These are phyloP conservation scores for Opisthograptis luteolata DNA, from an alignment of 2,888 invertebrate genomes.

Conservation along the genomic window DNA sequence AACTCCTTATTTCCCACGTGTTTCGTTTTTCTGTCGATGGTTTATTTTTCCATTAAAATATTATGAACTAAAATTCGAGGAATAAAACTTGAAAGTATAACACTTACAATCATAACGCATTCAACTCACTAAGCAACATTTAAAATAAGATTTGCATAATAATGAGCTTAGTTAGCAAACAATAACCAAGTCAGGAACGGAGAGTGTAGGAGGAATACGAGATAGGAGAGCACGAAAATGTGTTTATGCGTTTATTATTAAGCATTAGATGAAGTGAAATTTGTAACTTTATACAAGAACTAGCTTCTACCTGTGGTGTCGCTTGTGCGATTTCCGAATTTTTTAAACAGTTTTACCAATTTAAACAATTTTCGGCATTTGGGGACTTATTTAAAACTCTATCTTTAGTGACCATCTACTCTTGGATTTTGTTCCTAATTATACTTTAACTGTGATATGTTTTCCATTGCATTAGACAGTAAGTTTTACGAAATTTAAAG, in stretches of 20 bases:
- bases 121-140: slow-evolving; percentile 21
- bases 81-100: neutral
- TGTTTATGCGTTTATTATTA: slow-evolving; percentile 26
- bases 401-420: no score
- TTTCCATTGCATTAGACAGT: no score
- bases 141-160: slow-evolving; percentile 36
- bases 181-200: slow-evolving; percentile 42
- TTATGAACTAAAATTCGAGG: slow-evolving; percentile 2
- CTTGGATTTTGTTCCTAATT: no score
- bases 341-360: no score
- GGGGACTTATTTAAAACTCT: no score
- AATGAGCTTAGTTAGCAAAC: slow-evolving; percentile 44
- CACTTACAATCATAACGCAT: slow-evolving; percentile 12
- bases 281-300: no score
- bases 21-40: neutral
- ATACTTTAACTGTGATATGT: no score
- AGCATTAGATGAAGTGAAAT: no score
- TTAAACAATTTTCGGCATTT: no score
- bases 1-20: neutral
- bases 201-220: slow-evolving; percentile 34
- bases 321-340: no score
- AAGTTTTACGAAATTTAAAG: no score
- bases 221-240: slow-evolving; percentile 42
- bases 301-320: no score
- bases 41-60: neutral